A percentile compares a stretch with the other conserved stretches of the same genome.
These are phyloP conservation scores for Callyntrura guangdongensis DNA, from an alignment of 2,888 invertebrate species.

Conservation along the genomic window DNA sequence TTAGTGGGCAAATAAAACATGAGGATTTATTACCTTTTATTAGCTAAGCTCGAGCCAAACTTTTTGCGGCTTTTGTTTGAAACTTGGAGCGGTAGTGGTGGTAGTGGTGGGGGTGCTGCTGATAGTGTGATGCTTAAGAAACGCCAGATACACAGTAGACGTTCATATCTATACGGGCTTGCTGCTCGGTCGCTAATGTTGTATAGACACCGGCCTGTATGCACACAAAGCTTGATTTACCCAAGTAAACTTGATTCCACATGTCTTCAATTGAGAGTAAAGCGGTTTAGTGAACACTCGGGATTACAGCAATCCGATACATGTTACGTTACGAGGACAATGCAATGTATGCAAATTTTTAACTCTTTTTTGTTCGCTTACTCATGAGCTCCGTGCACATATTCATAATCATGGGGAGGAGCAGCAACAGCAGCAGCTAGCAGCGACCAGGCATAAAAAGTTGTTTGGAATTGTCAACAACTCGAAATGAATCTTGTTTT, in stretches of 20 bases:
- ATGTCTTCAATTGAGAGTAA: conserved; percentile 8
- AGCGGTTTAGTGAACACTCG: conserved; percentile 15
- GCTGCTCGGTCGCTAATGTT: not conserved
- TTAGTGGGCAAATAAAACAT: conserved; percentile 80
- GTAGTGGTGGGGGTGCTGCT: conserved; percentile 39
- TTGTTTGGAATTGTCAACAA: conserved; percentile 3
- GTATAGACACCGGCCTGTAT: not conserved
- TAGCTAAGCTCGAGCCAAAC: conserved; percentile 77
- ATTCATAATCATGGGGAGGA: not conserved
- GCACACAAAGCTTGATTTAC: not conserved
- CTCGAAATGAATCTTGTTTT: conserved; percentile 15
- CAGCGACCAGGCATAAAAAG: too few species aligned
- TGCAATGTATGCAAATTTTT: conserved; percentile 37
- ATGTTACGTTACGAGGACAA: not conserved
- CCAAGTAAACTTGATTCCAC: not conserved
- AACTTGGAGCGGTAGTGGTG: conserved; percentile 41
- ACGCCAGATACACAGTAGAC: not conserved
- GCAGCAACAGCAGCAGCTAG: not conserved
- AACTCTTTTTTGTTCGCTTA: not conserved
- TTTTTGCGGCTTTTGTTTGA: conserved; percentile 78
- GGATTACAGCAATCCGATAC: not conserved
- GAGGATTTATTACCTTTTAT: conserved; percentile 80
- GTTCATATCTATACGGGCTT: not conserved
- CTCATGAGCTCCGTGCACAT: not conserved
- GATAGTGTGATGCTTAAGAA: conserved; percentile 54